Base-by-base conservation (phyloP, 2,888 invertebrate species). In the Drosophila diplacantha region DNA sequence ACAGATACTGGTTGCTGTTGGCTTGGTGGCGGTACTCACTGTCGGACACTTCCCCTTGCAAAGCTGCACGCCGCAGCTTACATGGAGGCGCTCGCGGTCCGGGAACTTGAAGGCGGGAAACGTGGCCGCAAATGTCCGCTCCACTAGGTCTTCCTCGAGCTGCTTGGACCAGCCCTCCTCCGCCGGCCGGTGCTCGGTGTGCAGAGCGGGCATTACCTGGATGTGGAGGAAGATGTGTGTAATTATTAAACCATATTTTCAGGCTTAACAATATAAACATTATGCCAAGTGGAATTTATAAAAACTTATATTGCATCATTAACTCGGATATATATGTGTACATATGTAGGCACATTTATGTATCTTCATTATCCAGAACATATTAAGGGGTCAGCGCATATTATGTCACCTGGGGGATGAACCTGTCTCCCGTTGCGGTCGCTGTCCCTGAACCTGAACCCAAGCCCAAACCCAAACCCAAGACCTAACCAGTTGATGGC, bases 61-160 rank as follows among this genome's bases (percentile, higher is more conserved):
- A n/a, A 95, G 88, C 74, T 93, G 93, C 41, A 95, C 90, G 18
- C 92, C 92, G 86, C 95, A 95, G n/a, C 92, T 92, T 44, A 95
- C 89, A 86, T 95, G 95, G 38, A 95, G 88, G 66, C 93, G 91
- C 65, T 93, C 93, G 69, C 94, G 90, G 81, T 94, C 94, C 5
- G 95, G 95, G 87, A 95, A 95, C 83, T 94, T 94, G 82, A 95
- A 95, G 5, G 95, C 95, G 1, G 93, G 92, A 88, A 95, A 95
- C 18, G 92, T 92, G 0, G 94, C 90, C 7, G 85, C 82, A 69
- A 87, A 89, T 52, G 84, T 83, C 60, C 86, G 87, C 72, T 89
- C 88, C 44, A 89, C 84, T 47, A 88, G 72, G 81, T 89, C 89
- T 72, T 89, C 87, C 61, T 87, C 86, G 29, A 85, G 80, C 51